Evolutionary conservation across 2,888 invertebrate species (phyloP).

Genomic region (Leptopilina syphax): DNA sequence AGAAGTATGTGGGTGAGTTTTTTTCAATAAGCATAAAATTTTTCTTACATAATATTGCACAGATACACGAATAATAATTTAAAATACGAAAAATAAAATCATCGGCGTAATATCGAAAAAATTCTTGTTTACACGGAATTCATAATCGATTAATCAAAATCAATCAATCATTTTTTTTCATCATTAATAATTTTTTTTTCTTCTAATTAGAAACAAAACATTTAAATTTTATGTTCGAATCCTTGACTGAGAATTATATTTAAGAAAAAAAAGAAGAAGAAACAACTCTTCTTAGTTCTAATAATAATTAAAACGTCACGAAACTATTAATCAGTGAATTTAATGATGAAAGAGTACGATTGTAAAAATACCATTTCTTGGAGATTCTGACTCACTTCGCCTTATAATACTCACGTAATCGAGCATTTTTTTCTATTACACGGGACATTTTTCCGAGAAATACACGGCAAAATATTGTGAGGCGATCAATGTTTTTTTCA

Average conservation of each 20-base stretch:
- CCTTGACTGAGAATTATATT: not conserved
- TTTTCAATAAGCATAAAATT: too few species aligned
- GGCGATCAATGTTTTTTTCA: not conserved
- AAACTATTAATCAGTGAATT: slow-evolving; percentile 17
- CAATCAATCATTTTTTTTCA: too few species aligned
- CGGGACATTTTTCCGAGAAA: slow-evolving; percentile 13
- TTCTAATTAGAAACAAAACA: too few species aligned
- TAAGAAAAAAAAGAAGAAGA: not conserved
- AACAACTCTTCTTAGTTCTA: not conserved
- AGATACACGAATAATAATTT: too few species aligned
- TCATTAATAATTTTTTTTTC: too few species aligned
- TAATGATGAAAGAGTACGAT: slow-evolving; percentile 16
- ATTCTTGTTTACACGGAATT: too few species aligned
- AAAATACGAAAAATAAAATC: too few species aligned
- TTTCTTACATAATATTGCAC: too few species aligned
- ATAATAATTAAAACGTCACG: not conserved
- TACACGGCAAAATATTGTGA: not conserved
- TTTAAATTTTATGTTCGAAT: not conserved
- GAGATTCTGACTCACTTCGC: slow-evolving; percentile 30
- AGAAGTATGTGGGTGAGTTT: too few species aligned
- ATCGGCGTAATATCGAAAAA: too few species aligned
- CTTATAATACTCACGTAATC: slow-evolving; percentile 12
- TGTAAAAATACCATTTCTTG: slow-evolving; percentile 24
- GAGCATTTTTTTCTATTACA: slow-evolving; percentile 1
- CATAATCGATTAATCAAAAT: too few species aligned